These are phyloP conservation scores for Brachionus koreanus DNA, from an alignment of 1,140 invertebrate species.

Conservation along the genomic window DNA sequence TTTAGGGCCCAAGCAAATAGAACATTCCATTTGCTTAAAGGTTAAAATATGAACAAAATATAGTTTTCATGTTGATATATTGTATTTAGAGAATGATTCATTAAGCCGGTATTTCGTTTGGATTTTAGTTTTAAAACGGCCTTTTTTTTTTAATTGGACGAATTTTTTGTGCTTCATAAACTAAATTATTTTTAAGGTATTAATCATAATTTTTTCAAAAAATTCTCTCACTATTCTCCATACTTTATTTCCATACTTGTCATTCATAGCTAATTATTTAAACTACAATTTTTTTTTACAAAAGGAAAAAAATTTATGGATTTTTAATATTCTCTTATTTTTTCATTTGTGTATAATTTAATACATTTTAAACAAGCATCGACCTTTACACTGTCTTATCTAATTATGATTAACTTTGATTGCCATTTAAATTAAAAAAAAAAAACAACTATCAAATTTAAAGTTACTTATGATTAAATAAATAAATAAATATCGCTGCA, in stretches of 20 bases:
- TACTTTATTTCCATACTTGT: not conserved
- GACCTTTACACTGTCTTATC: not conserved
- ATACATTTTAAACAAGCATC: not conserved
- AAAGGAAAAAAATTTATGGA: not conserved
- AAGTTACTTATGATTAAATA: too few species aligned
- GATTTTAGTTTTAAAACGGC: not conserved
- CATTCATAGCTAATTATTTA: slow-evolving; percentile 30
- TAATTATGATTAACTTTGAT: too few species aligned
- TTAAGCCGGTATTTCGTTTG: not conserved
- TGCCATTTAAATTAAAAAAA: too few species aligned
- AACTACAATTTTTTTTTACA: not conserved
- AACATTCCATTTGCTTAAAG: not conserved
- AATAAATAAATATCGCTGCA: too few species aligned
- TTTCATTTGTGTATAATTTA: not conserved
- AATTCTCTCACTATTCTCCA: not conserved
- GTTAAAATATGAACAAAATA: not conserved
- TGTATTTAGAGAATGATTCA: slow-evolving; percentile 11
- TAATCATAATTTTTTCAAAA: slow-evolving; percentile 24
- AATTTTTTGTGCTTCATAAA: slow-evolving; percentile 2
- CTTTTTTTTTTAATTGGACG: not conserved
- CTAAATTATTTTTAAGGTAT: slow-evolving; percentile 21
- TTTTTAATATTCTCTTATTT: not conserved
- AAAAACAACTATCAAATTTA: too few species aligned
- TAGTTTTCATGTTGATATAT: slow-evolving; percentile 13
- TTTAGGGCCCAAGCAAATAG: not conserved